Evolutionary conservation across 2,797 vertebrate species (phyloP).

Genomic region (Chaetophractus vellerosus): DNA sequence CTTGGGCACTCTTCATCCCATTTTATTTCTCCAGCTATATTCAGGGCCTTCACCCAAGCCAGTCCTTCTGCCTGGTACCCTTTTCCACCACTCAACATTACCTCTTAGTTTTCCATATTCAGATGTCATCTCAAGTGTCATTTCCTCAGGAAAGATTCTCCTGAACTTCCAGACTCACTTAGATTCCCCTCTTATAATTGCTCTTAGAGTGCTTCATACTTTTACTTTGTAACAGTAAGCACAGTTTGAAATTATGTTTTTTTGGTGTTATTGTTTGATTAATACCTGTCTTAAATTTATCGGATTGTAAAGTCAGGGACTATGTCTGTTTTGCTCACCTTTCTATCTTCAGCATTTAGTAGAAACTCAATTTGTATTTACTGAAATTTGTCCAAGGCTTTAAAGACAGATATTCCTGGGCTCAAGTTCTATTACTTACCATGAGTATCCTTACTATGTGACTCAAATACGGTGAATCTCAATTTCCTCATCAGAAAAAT

Average conservation of each 20-base stretch:
- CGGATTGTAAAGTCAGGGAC: neutral
- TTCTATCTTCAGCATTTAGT: conserved; percentile 18
- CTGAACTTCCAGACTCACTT: neutral
- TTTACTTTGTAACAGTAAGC: neutral
- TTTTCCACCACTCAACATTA: neutral
- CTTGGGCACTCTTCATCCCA: neutral
- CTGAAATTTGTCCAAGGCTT: conserved; percentile 46
- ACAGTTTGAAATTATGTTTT: conserved; percentile 14
- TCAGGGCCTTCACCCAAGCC: neutral
- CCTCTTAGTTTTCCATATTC: neutral
- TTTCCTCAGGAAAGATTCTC: neutral
- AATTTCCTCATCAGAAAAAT: conserved; percentile 52
- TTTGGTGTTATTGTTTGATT: conserved; percentile 33
- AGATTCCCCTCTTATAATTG: conserved; percentile 19
- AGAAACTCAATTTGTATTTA: conserved; percentile 30
- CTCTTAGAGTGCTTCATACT: neutral
- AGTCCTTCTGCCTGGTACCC: neutral
- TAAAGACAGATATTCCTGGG: conserved; percentile 63
- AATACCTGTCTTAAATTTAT: neutral
- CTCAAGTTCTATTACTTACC: conserved; percentile 55
- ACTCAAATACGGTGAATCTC: conserved; percentile 62
- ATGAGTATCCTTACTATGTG: neutral
- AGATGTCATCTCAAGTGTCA: neutral
- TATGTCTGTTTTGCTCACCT: neutral
- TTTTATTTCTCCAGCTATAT: neutral